Base-by-base conservation (phyloP, 2,888 invertebrate species). In the Oxycera nigricornis region DNA sequence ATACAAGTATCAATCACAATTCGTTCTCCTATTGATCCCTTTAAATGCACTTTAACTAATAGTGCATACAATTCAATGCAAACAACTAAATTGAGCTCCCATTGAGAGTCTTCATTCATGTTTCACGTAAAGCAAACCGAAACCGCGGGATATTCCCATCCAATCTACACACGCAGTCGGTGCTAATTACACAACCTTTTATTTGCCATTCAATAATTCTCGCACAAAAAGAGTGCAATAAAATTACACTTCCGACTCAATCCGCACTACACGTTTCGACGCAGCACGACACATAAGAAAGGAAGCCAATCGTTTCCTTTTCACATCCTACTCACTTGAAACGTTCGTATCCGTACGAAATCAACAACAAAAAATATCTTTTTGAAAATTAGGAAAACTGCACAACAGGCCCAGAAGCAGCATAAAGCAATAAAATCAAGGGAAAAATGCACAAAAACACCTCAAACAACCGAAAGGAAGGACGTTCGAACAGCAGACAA, bases 191-290 rank as follows among this genome's bases (percentile, higher is more conserved):
- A 26, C 30, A 59, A 59, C 9, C 59, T 28, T 59, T 30, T 59
- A 28, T n/a, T 24, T 30, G 28, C 59, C n/a, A 7, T 65, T 26
- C 57, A 39, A 65, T 24, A 39, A 41, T 65, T 20, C 41, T 22
- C 11, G 2, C 41, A 41, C 20, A n/a, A 61, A 26, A 22, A 41
- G 14, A 24, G 39, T 65, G 22, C 65, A 65, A 65, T 65, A 65
- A 65, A 65, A 61, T 61, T 35, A 35, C 61, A 61, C 35, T 61
- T 61, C 61, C 61, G 61, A 61, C 35, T 61, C 17, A 14, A 46
- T 7, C 46, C 46, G n/a, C n/a, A n/a, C n/a, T 46, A 46, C 46
- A 24, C 20, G 20, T 24, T 24, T 20, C n/a, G n/a, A n/a, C 55
- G 24, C 55, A 55, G 55, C 55, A 55, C 22, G 55, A 39, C 14